These are phyloP conservation scores for Abramis brama DNA, from an alignment of 2,113 vertebrate species.

Conservation along the genomic window DNA sequence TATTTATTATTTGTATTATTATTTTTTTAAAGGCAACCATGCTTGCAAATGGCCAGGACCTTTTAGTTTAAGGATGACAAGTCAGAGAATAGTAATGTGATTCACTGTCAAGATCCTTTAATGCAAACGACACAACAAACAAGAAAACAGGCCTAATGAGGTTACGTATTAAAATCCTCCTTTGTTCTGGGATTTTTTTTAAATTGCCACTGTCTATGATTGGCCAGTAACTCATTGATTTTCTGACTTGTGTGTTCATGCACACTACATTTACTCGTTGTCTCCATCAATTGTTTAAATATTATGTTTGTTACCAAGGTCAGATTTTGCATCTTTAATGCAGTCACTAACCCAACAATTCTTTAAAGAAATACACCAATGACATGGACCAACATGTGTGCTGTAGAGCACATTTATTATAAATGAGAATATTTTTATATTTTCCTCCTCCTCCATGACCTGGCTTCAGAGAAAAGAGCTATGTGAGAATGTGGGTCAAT, in stretches of 20 bases:
- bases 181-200: conserved; percentile 11
- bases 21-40: conserved; percentile 30
- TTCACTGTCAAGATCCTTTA: conserved; percentile 22
- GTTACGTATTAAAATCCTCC: background rate
- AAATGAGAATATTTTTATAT: conserved; percentile 22
- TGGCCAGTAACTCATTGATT: conserved; percentile 1
- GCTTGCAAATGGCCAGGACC: conserved; percentile 13
- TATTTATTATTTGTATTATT: conserved; percentile 20
- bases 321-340: conserved; percentile 16
- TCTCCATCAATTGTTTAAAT: background rate
- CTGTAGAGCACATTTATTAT: conserved; percentile 7
- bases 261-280: background rate
- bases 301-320: background rate
- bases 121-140: conserved; percentile 26
- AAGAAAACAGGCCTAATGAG: conserved; percentile 27
- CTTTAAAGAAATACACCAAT: background rate
- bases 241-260: background rate
- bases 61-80: conserved; percentile 4
- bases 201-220: conserved; percentile 7
- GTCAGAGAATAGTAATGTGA: background rate
- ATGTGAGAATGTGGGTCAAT: conserved; percentile 22
- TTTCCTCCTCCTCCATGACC: background rate
- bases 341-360: background rate
- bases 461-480: background rate
- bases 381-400: conserved; percentile 1